Conservation (phyloP, 2,113 vertebrate species). For the Arizona elegans region DNA sequence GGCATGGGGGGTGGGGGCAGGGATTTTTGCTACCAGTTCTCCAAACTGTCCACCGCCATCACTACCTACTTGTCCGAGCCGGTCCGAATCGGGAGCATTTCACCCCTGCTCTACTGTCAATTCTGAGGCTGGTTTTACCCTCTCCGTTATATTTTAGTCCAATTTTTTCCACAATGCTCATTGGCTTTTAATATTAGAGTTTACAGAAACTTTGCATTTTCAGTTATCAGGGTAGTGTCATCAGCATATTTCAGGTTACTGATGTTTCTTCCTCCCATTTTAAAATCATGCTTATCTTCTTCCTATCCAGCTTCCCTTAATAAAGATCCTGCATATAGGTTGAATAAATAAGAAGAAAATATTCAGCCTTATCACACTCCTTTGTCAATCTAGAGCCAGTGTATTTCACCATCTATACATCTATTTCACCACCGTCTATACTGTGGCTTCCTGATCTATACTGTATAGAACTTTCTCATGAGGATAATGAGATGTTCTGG, state of each 20-base stretch:
- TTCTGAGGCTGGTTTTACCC: not conserved
- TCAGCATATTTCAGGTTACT: not conserved
- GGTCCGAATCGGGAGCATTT: too few relatives aligned
- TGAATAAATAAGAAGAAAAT: not conserved
- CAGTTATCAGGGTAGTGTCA: not conserved
- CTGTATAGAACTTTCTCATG: not conserved
- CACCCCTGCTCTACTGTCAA: not conserved
- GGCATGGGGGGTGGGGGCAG: too few relatives aligned
- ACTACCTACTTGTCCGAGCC: too few relatives aligned
- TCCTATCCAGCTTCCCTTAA: not conserved
- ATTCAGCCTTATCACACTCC: not conserved
- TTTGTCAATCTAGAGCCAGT: not conserved
- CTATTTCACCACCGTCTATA: too few relatives aligned
- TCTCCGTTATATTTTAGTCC: not conserved
- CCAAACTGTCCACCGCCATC: too few relatives aligned
- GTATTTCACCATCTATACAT: not conserved
- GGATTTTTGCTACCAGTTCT: too few relatives aligned
- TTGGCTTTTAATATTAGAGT: not conserved
- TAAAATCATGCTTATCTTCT: not conserved
- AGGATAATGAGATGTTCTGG: not conserved
- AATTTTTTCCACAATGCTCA: not conserved
- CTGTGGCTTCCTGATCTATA: not conserved
- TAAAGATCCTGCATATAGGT: not conserved
- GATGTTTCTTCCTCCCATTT: not conserved
- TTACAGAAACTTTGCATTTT: not conserved